These are phyloP conservation scores for Heliopora coerulea DNA, from an alignment of 92 coral and sea anemone genomes.

Conservation along the genomic window DNA sequence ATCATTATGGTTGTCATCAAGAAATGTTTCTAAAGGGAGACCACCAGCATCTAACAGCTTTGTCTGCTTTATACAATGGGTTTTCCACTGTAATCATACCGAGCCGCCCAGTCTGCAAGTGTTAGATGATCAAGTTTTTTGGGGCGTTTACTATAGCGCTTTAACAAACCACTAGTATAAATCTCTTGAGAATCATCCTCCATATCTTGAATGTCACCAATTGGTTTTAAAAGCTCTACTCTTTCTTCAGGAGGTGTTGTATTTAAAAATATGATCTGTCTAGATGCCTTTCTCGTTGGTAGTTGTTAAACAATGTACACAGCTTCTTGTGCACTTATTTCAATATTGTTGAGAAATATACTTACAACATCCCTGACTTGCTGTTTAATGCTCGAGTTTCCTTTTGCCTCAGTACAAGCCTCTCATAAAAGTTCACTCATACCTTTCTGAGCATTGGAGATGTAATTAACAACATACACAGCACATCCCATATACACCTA, in stretches of 20 bases:
- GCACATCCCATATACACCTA: constrained; percentile 69
- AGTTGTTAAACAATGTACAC: constrained; percentile 50
- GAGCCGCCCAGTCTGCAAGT: constrained; percentile 51
- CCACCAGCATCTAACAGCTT: too few species aligned
- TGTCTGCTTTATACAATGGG: too few species aligned
- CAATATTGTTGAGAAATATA: constrained; percentile 50
- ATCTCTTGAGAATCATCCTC: constrained; percentile 56
- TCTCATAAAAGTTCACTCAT: constrained; percentile 58
- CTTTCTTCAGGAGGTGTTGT: constrained; percentile 55
- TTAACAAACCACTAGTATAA: constrained; percentile 47
- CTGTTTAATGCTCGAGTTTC: constrained; percentile 53
- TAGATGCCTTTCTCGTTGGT: constrained; percentile 53
- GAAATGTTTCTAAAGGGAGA: too few species aligned
- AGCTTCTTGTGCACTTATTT: constrained; percentile 56
- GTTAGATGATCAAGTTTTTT: constrained; percentile 35
- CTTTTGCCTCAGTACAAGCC: constrained; percentile 58
- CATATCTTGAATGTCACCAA: constrained; percentile 46
- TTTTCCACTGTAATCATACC: too few species aligned
- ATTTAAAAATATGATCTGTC: constrained; percentile 37
- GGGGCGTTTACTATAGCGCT: constrained; percentile 49
- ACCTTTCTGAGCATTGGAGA: constrained; percentile 69
- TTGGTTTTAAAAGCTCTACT: constrained; percentile 48
- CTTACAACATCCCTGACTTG: constrained; percentile 55
- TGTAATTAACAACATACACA: constrained; percentile 50
- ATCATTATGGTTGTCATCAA: too few species aligned